Evolutionary conservation across 2,888 invertebrate species (phyloP).

Genomic region (Polydesmus complanatus): DNA sequence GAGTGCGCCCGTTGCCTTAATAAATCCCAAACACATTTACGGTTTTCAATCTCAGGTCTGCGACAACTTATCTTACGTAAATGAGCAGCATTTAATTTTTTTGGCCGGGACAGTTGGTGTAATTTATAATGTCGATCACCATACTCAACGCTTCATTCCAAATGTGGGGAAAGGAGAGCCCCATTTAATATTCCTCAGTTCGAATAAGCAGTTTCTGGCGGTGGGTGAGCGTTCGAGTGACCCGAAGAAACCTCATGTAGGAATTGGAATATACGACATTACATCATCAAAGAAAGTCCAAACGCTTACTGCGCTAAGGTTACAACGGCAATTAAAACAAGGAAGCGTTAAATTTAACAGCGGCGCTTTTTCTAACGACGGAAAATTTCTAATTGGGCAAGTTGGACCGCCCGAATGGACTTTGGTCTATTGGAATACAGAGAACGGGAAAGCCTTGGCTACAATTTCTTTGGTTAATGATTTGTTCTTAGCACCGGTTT

Average conservation of each 20-base stretch:
- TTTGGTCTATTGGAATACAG: slow-evolving; percentile 65
- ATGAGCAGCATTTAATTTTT: slow-evolving; percentile 36
- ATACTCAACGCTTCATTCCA: slow-evolving; percentile 31
- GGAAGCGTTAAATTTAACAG: slow-evolving; percentile 36
- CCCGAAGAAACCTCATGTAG: slow-evolving; percentile 25
- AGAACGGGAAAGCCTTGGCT: slow-evolving; percentile 62
- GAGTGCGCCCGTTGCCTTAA: neutral
- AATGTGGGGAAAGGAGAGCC: slow-evolving; percentile 33
- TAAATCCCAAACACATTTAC: slow-evolving; percentile 30
- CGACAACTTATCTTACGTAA: slow-evolving; percentile 29
- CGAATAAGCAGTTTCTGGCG: slow-evolving; percentile 18
- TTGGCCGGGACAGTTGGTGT: slow-evolving; percentile 36
- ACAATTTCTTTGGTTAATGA: slow-evolving; percentile 41
- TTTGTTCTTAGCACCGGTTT: slow-evolving; percentile 36
- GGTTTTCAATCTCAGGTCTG: slow-evolving; percentile 31
- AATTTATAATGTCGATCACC: slow-evolving; percentile 36
- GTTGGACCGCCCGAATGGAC: slow-evolving; percentile 72
- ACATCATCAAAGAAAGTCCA: slow-evolving; percentile 25
- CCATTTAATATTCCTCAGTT: slow-evolving; percentile 1
- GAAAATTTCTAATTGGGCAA: slow-evolving; percentile 61
- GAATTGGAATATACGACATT: slow-evolving; percentile 36
- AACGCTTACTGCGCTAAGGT: slow-evolving; percentile 33
- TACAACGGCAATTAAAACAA: slow-evolving; percentile 33
- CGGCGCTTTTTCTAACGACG: slow-evolving; percentile 65
- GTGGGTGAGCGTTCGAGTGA: slow-evolving; percentile 35